phyloP scores from a whole-genome alignment of 1,140 invertebrate genomes.

The Ceratosolen fusciceps region DNA sequence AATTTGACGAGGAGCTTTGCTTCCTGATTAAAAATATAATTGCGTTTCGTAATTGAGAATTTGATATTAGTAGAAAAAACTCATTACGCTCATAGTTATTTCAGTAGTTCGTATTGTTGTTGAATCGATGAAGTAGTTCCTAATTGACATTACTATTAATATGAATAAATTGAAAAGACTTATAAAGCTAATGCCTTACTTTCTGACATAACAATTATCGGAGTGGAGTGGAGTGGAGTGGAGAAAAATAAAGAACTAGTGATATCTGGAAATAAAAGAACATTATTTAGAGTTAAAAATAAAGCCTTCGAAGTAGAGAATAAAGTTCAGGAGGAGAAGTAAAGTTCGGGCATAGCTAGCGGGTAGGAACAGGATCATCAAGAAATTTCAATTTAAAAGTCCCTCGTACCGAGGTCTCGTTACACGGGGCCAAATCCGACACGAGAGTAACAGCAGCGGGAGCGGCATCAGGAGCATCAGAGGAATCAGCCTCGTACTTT shows the following conservation, averaged over 20 bases:
- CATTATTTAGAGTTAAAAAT: conserved; percentile 9
- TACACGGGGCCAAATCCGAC: conserved; percentile 6
- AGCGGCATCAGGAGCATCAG: neutral
- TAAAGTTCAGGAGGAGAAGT: conserved; percentile 16
- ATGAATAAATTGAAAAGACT: too few species aligned
- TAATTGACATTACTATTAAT: too few species aligned
- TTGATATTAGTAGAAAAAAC: too few species aligned
- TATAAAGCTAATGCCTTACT: neutral
- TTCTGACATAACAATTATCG: neutral
- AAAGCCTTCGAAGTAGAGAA: conserved; percentile 4
- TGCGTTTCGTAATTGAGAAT: too few species aligned
- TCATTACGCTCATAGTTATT: too few species aligned
- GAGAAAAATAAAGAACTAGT: neutral
- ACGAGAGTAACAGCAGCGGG: neutral
- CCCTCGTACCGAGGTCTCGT: neutral
- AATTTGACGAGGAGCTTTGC: too few species aligned
- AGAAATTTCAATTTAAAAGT: conserved; percentile 49
- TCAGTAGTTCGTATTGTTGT: too few species aligned
- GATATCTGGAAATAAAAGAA: conserved; percentile 5
- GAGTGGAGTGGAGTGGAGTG: too few species aligned
- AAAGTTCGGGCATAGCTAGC: conserved; percentile 10
- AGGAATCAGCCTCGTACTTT: neutral
- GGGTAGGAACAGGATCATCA: conserved; percentile 29
- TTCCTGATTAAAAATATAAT: too few species aligned
- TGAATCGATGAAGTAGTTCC: too few species aligned